Conservation (phyloP, 2,888 invertebrate genomes). For the Stictocephala bisonia region DNA sequence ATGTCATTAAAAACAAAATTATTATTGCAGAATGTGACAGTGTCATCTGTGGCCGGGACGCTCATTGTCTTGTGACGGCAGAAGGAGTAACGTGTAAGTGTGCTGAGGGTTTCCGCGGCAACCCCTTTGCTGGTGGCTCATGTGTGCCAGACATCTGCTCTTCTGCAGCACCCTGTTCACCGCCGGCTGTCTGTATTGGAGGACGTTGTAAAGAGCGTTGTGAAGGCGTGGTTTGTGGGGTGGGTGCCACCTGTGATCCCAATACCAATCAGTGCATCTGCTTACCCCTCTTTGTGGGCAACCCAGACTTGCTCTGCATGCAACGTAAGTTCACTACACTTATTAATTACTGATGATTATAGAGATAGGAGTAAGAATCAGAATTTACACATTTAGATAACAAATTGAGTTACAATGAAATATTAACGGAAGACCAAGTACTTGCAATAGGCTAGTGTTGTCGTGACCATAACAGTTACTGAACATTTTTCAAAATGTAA, state of each 20-base stretch:
- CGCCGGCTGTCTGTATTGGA: conserved; percentile 84
- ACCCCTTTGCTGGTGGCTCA: conserved; percentile 91
- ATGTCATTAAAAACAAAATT: too few relatives aligned
- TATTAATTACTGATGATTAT: too few relatives aligned
- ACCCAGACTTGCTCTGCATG: conserved; percentile 90
- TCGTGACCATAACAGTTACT: too few relatives aligned
- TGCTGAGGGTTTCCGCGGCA: conserved; percentile 85
- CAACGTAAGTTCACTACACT: conserved; percentile 87
- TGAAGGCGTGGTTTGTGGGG: conserved; percentile 86
- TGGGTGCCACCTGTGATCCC: conserved; percentile 87
- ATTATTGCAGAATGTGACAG: conserved; percentile 75
- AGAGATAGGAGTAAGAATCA: too few relatives aligned
- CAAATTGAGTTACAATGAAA: too few relatives aligned
- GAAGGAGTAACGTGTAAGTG: conserved; percentile 91
- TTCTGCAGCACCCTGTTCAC: conserved; percentile 78
- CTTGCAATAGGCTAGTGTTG: too few relatives aligned
- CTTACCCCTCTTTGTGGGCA: conserved; percentile 87
- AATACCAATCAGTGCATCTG: conserved; percentile 86
- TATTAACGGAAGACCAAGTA: too few relatives aligned
- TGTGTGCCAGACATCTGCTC: conserved; percentile 88
- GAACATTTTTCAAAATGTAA: too few relatives aligned
- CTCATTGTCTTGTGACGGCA: conserved; percentile 86
- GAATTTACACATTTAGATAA: too few relatives aligned
- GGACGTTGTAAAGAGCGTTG: conserved; percentile 91
- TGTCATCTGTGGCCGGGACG: conserved; percentile 83